Evolutionary conservation across 2,888 invertebrate genomes (phyloP), one percentile per base, ranked within the genome.

Genomic region (Volucella bombylans): DNA sequence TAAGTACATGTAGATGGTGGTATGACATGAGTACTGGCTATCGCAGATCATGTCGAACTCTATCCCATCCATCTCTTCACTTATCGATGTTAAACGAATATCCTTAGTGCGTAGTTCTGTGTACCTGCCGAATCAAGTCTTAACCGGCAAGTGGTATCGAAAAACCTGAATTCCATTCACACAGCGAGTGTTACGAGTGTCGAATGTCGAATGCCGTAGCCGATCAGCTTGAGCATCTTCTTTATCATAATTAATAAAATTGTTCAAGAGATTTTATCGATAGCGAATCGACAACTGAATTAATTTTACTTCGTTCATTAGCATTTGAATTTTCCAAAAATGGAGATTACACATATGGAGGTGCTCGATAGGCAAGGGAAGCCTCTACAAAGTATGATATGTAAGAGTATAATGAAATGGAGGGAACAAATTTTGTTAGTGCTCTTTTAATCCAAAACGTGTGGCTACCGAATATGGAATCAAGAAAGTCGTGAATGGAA

Each of bases 1-100:
- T 76, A 76, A 76, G 62, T 52, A 41, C 76, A 62, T 82, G 78
- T 78, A 78, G 67, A 72, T 78, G 54, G 54, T 78, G 54, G 54
- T 54, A 15, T 55, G 74, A 54, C 54, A 61, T 78, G 82, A 45
- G 39, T 52, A 62, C 49, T 31, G 62, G 54, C 76, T 82, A 61
- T 77, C 49, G 52, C 54, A 67, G 54, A 77, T 82, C 82, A 38
- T 77, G 82, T 82, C 71, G 23, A 49, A 18, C 41, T 71, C 61
- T 54, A 55, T 77, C 59, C 59, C 18, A 23, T 23, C 18, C 18
- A 23, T 23, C 31, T 31, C 10, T 71, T 38, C 38, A 54, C 11
- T 73, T 41, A 39, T 39, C 39, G 59, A 61, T 57, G 59, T 18
- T 67, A 39, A 6, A 31, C 31, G 31, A 31, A 6, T 31, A 31